Percentiles rank a stretch among this genome's conserved stretches.
These are phyloP conservation scores for Scatophagus argus DNA, from an alignment of 2,113 vertebrate genomes.

Conservation along the genomic window DNA sequence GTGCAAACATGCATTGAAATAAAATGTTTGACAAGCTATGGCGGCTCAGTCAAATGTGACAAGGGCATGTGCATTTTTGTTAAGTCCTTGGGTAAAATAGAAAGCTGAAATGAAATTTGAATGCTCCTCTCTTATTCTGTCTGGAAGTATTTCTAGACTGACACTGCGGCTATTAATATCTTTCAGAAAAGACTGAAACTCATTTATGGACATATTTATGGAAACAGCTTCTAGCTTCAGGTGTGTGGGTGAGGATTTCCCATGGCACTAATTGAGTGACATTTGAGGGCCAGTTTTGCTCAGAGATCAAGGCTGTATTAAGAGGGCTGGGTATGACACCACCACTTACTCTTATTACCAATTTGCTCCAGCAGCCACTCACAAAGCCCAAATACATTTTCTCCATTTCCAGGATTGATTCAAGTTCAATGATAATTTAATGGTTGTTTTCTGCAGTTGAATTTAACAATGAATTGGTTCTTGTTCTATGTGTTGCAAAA, in stretches of 20 bases:
- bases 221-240: neutral
- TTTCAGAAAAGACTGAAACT: neutral
- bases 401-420: too few species aligned
- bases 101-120: neutral
- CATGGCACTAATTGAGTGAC: neutral
- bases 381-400: neutral
- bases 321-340: neutral
- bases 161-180: neutral
- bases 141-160: neutral
- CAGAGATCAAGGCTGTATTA: neutral
- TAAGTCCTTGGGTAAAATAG: neutral
- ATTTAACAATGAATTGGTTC: too few species aligned
- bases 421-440: too few species aligned
- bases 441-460: too few species aligned
- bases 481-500: too few species aligned
- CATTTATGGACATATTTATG: neutral
- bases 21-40: neutral
- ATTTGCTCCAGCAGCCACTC: neutral
- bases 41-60: neutral
- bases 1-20: neutral
- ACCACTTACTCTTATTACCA: neutral
- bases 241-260: neutral
- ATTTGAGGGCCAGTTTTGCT: neutral
- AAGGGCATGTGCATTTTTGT: neutral
- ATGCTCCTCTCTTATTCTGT: neutral